Evolutionary conservation across 2,113 vertebrate species (phyloP).

Genomic region (Etheostoma spectabile): DNA sequence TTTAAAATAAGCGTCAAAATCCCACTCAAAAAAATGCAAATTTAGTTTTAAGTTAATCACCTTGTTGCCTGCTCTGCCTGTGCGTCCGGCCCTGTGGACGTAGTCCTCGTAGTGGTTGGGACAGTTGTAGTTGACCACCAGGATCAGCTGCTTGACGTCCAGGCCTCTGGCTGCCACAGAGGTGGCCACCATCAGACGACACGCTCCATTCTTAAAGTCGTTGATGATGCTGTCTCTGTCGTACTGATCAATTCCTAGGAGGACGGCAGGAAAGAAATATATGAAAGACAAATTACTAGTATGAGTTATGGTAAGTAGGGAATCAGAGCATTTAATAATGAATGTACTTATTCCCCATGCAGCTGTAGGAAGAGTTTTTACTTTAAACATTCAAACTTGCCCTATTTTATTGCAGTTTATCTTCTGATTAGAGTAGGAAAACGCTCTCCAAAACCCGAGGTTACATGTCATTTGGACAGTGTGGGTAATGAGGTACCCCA

Average conservation of each 20-base stretch:
- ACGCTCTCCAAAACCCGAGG: neutral
- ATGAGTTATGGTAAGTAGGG: neutral
- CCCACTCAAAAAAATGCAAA: neutral
- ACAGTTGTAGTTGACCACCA: slow-evolving; percentile 97
- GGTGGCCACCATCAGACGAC: slow-evolving; percentile 96
- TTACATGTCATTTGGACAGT: neutral
- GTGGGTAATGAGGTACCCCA: neutral
- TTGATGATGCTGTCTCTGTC: slow-evolving; percentile 99
- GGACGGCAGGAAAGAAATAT: neutral
- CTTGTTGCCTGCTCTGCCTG: slow-evolving; percentile 97
- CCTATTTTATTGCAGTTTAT: neutral
- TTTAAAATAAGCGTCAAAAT: neutral
- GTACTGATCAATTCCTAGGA: slow-evolving; percentile 96
- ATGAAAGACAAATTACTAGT: neutral
- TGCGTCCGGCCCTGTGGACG: slow-evolving; percentile 96
- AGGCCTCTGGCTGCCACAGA: slow-evolving; percentile 96
- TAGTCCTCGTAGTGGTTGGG: slow-evolving; percentile 99
- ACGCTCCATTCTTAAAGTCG: slow-evolving; percentile 97
- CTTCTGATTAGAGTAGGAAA: neutral
- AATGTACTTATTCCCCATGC: neutral
- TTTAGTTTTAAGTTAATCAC: slow-evolving; percentile 69
- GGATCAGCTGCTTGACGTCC: slow-evolving; percentile 97
- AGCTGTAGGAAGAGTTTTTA: neutral
- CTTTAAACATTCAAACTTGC: neutral
- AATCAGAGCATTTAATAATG: neutral